Base-by-base conservation (phyloP, 2,888 invertebrate genomes). In the Rhagophthalmus giganteus region DNA sequence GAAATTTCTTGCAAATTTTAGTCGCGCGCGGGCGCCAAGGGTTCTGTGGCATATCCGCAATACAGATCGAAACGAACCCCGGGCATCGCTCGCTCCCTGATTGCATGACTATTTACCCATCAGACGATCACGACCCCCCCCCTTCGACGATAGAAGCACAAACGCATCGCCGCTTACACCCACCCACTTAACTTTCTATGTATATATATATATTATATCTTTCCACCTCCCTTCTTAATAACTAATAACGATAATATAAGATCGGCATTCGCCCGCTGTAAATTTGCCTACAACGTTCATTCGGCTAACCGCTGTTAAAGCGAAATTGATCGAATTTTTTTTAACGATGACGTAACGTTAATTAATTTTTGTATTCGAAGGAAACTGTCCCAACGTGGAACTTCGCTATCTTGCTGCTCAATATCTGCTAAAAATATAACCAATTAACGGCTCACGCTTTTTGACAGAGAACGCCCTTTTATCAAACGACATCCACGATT, bases 401-500 rank as follows among this genome's bases (percentile, higher is more conserved):
- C 34, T 20, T 11, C 10, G 30, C 12, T 12, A 11, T 9, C 10
- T 20, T 20, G 8, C n/a, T 20, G n/a, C 9, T 9, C 16, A 13
- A 14, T 4, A 4, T 16, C 9, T 34, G 24, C 20, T 37, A 20
- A 28, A n/a, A 26, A 38, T 38, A 10, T 74, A 75, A 76, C n/a
- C 12, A 25, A 27, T 20, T 51, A 40, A 51, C 35, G 20, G 35
- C 16, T 34, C 11, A 24, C 75, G 77, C 56, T 54, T 62, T 65
- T 67, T 65, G 61, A 73, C 85, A 94, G 94, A 85, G 0, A 82
- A 79, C 73, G 89, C 93, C 82, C 70, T 82, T 67, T 85, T 96
- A 73, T 84, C 84, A 69, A 84, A 94, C 77, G 87, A 95, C 82
- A 87, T 95, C 81, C 82, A 90, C 81, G 91, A 93, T 80, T 98